Conservation (phyloP, 2,797 vertebrate species). For the Toxotes lorentzi region DNA sequence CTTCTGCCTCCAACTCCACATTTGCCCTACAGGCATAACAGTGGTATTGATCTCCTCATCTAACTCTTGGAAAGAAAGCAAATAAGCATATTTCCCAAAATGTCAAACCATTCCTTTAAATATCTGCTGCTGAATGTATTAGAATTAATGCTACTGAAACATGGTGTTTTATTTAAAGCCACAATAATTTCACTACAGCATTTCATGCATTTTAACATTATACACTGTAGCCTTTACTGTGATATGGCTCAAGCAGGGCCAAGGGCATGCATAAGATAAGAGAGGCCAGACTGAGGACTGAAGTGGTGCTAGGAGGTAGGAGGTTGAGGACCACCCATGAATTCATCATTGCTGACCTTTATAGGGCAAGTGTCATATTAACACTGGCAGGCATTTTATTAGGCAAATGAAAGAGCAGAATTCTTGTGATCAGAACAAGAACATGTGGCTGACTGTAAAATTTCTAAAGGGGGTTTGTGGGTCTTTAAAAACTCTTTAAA, state of each 20-base stretch:
- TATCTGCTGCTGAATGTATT: neutral
- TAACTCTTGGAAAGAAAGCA: neutral
- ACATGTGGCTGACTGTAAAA: conserved; percentile 22
- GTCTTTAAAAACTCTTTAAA: neutral
- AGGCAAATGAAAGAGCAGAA: conserved; percentile 29
- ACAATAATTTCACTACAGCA: neutral
- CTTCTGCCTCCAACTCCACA: neutral
- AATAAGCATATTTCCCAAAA: neutral
- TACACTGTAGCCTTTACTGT: neutral
- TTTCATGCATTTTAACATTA: neutral
- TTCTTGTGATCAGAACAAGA: conserved; percentile 40
- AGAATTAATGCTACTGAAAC: neutral
- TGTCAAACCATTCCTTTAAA: neutral
- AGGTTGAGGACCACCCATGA: conserved; percentile 67
- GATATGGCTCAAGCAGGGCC: neutral
- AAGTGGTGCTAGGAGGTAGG: conserved; percentile 3
- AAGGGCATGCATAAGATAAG: neutral
- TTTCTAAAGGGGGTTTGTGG: conserved; percentile 19
- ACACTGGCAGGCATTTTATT: conserved; percentile 48
- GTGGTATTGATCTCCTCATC: neutral
- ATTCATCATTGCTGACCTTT: conserved; percentile 58
- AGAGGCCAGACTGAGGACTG: conserved; percentile 8
- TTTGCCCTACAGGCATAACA: neutral
- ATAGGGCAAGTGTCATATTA: conserved; percentile 60
- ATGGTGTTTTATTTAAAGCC: neutral